Evolutionary conservation across 2,888 invertebrate genomes (phyloP).

Genomic region (Drosophila imparisetae): DNA sequence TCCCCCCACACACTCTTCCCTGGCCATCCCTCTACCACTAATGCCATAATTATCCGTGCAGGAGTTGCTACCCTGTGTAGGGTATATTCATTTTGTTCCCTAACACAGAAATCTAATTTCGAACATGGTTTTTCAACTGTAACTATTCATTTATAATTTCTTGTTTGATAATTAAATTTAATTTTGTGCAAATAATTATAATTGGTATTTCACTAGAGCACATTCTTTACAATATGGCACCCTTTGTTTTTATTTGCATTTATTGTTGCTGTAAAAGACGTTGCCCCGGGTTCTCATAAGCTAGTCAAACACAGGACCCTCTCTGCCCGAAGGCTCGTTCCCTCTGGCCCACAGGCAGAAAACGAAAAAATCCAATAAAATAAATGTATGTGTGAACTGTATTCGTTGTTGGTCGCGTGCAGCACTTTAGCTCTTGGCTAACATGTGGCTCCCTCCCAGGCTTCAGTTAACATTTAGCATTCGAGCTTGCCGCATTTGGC

Average conservation of each 20-base stretch:
- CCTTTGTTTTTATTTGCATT: slow-evolving; percentile 60
- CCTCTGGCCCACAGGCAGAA: slow-evolving; percentile 19
- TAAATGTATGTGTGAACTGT: slow-evolving; percentile 70
- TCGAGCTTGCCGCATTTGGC: slow-evolving; percentile 31
- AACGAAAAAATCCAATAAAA: slow-evolving; percentile 79
- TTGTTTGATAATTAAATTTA: not conserved
- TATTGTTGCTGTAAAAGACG: slow-evolving; percentile 59
- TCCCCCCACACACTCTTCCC: no score
- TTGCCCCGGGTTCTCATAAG: slow-evolving; percentile 65
- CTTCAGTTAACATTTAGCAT: slow-evolving; percentile 58
- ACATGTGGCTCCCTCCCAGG: slow-evolving; percentile 13
- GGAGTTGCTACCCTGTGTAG: not conserved
- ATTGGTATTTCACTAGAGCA: not conserved
- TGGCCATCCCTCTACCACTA: no score
- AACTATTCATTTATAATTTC: not conserved
- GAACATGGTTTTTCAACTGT: not conserved
- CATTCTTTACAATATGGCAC: slow-evolving; percentile 4
- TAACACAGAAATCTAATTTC: not conserved
- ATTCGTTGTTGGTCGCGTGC: slow-evolving; percentile 65
- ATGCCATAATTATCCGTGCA: slow-evolving; percentile 65
- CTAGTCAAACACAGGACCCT: slow-evolving; percentile 53
- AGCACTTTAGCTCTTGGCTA: slow-evolving; percentile 5
- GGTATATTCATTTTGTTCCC: slow-evolving; percentile 3
- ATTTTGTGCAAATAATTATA: not conserved
- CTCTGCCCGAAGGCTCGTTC: slow-evolving; percentile 10